Base-by-base conservation (phyloP, 2,113 vertebrate genomes). In the Thunnus maccoyii region DNA sequence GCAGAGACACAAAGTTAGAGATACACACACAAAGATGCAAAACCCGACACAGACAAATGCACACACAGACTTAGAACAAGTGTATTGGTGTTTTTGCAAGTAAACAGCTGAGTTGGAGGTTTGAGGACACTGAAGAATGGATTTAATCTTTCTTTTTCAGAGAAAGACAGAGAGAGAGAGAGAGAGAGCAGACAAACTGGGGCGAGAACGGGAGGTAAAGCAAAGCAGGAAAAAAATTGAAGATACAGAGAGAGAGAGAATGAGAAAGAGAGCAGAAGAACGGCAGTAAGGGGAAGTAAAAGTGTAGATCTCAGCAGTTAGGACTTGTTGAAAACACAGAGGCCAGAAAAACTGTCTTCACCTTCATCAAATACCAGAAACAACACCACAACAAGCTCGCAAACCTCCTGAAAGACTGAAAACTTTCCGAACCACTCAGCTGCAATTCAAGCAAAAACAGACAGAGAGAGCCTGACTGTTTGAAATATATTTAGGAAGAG, bases 61-160 rank as follows among this genome's bases (percentile, higher is more conserved):
- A 77, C 47, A 68, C 57, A 58, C 25, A 66, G 1, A 81, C 48
- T 51, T 5, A 79, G 52, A 88, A 84, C 80, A 78, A 89, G 61
- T 56, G 25, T 61, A 67, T 73, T 48, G 48, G 60, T 62, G 61
- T 72, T 85, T 85, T 85, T 80, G 69, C 55, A 72, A 84, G 75
- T 74, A 86, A 89, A 86, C 72, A 90, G 91, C 91, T 93, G 91
- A 92, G 90, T 74, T 88, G 66, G 83, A 86, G 71, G 51, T 91
- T 87, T 87, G 54, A 87, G 63, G 90, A 92, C 91, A 93, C 90
- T 93, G 92, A 93, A 82, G 88, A 90, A 93, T 93, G 90, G 86
- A 91, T 93, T 92, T 93, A 92, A 94, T 93, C 91, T 91, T 55
- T 89, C 16, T 72, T 78, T 87, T 86, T 85, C 79, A 67, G 57